Base-by-base conservation (phyloP, 2,113 vertebrate species). In the Myotis davidii region DNA sequence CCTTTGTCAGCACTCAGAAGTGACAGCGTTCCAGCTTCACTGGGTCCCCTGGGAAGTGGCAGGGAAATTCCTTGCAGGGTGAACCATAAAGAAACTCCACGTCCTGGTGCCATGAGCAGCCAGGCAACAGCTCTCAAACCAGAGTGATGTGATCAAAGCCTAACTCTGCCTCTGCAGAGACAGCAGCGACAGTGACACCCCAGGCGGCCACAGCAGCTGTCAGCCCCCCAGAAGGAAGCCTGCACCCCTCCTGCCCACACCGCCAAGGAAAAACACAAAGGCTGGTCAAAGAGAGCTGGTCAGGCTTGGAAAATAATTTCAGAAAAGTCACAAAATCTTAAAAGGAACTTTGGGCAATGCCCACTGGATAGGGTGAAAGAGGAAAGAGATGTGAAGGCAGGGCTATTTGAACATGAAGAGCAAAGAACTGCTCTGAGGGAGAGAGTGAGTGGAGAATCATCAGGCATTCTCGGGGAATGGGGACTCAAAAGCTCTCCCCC, bases 281-380 rank as follows among this genome's bases (percentile, higher is more conserved):
- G 45, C 59, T 6, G 32, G 42, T 76, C 34, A 82, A 64, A 90
- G 74, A 90, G 69, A 83, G 48, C 81, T 70, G 34, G 54, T 70
- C 39, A 45, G 59, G n/a, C 74, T 90, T 56, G 42, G 81, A 56
- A 92, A 86, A 61, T 12, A 27, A 69, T 64, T 88, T 83, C 76
- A 25, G 50, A 92, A 94, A 92, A 69, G n/a, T 59, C 73, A 12
- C 52, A 42, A 69, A 65, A 76, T 90, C 70, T 95, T 90, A 64
- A 86, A 86, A 82, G 10, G 42, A 74, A 39, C 20, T 74, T 93
- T 45, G 74, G 81, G 74, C 32, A 48, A 81, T 69, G 86, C 73
- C 82, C 70, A 34, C 59, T n/a, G 14, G 29, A 13, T 54, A 17
- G 69, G 52, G 42, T 23, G 59, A 72, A 69, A 82, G 50, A 92